Conservation (phyloP, 2,888 invertebrate species). For the Pyrrhopygopsis socrates region DNA sequence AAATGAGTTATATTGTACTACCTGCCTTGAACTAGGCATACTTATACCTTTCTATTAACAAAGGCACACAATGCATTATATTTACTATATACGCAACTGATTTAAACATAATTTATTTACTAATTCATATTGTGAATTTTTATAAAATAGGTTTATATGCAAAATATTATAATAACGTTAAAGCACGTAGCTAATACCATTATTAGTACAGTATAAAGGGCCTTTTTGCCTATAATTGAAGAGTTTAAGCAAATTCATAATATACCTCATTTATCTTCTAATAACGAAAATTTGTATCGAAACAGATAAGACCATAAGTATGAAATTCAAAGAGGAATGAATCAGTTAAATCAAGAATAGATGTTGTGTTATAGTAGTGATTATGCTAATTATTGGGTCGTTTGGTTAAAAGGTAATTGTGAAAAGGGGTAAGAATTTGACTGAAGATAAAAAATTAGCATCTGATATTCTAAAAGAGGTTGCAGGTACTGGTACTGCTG, state of each 20-base stretch:
- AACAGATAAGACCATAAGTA: no score
- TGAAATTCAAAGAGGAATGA: background rate
- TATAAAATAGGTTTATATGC: background rate
- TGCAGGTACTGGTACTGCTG: slow-evolving; percentile 7
- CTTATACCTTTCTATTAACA: background rate
- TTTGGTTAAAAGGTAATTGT: slow-evolving; percentile 10
- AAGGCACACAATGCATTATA: background rate
- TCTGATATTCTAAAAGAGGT: slow-evolving; percentile 36
- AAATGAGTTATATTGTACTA: background rate
- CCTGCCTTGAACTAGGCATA: background rate
- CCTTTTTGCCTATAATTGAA: no score
- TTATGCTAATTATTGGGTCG: background rate
- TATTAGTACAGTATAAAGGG: no score
- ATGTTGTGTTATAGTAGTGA: background rate
- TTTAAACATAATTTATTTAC: background rate
- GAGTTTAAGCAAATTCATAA: no score
- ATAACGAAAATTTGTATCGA: no score
- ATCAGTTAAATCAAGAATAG: background rate
- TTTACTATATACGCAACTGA: background rate
- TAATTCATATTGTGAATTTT: background rate
- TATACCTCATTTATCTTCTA: no score
- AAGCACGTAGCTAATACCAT: background rate
- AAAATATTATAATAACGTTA: background rate
- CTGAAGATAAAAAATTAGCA: slow-evolving; percentile 31
- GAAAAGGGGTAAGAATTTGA: slow-evolving; percentile 12